Base-by-base conservation (phyloP, 1,140 invertebrate species). In the Drosophila biarmipes region DNA sequence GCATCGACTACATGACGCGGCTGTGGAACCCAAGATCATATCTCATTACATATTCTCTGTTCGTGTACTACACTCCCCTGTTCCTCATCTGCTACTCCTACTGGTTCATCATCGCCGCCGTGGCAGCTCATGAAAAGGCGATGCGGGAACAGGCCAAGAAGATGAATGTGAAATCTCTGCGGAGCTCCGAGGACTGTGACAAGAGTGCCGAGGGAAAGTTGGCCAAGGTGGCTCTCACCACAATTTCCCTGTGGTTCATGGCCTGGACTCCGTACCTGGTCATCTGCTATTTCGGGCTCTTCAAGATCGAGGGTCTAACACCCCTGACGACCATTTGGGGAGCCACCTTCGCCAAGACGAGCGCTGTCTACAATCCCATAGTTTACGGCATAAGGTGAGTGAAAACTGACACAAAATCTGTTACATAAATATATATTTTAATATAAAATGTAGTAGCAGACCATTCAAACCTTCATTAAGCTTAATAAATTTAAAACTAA, bases 191-290 rank as follows among this genome's bases (percentile, higher is more conserved):
- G 69, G 93, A 94, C 45, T 92, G 94, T 8, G 93, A 94, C 59
- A 94, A 94, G 37, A 96, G 95, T 74, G 95, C 96, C 7, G 96
- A 96, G 92, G 94, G 94, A 72, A 96, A 96, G 93, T 86, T 96
- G 63, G 96, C 96, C 21, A 96, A 96, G 93, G 95, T 97, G 62
- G 96, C 96, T 21, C 91, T 97, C 63, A 96, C 95, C 92, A 97
- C 96, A n/a, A 96, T 97, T 31, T 94, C 95, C 0, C 91, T 97
- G 42, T 98, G 96, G 96, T 95, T 97, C 89, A 93, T 97, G 92
- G 96, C 96, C 2, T 97, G 96, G 96, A 96, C 96, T 0, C 96
- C 96, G 2, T 97, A 97, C 82, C 90, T 96, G n/a, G 94, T 96
- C n/a, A 96, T 97, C 73, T 97, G 97, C 85, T 95, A 94, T 69